A percentile compares a stretch with the other conserved stretches of the same genome.
Conservation (phyloP, 2,797 vertebrate species). For the Danio aesculapii region DNA sequence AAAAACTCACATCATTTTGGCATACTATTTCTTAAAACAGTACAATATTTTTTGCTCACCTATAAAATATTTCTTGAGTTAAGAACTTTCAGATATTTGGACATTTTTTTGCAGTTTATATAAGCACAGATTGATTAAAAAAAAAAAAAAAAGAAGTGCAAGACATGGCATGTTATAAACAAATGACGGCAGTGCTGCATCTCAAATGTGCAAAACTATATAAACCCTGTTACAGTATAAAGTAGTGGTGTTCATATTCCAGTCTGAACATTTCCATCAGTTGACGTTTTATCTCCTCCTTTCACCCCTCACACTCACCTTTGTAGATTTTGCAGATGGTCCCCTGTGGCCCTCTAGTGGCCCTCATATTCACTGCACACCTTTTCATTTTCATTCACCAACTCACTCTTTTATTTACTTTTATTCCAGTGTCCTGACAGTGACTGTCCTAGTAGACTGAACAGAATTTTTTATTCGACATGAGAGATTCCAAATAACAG, state of each 20-base stretch:
- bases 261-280: neutral
- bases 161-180: neutral
- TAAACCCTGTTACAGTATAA: neutral
- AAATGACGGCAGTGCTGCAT: neutral
- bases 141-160: too few relatives aligned
- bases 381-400: neutral
- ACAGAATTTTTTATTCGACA: neutral
- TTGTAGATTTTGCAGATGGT: conserved; percentile 30
- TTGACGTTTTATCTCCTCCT: neutral
- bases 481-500: neutral
- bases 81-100: too few relatives aligned
- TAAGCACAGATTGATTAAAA: too few relatives aligned
- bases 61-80: too few relatives aligned
- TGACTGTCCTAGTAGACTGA: neutral
- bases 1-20: too few relatives aligned
- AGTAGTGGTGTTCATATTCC: neutral
- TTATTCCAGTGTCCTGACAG: neutral
- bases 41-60: too few relatives aligned
- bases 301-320: conserved; percentile 11
- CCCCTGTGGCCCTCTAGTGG: conserved; percentile 49
- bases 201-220: neutral
- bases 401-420: neutral
- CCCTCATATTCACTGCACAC: conserved; percentile 37
- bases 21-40: too few relatives aligned
- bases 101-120: too few relatives aligned